Evolutionary conservation across 2,888 invertebrate species (phyloP).

Genomic region (Steinernema scapterisci): DNA sequence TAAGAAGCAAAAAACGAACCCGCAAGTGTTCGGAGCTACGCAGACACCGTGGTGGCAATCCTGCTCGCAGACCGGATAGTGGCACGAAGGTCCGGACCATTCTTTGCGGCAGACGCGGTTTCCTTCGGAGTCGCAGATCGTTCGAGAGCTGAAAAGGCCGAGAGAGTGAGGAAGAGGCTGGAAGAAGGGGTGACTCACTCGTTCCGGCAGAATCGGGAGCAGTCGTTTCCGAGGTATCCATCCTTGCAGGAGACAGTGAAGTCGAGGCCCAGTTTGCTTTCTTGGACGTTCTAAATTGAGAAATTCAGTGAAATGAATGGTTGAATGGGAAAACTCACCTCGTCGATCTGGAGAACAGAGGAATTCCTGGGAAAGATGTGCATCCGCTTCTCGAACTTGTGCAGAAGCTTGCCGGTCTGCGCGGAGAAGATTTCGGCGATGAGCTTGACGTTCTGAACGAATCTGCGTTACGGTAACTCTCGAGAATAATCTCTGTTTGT

Average conservation of each 20-base stretch:
- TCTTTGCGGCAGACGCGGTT: conserved; percentile 7
- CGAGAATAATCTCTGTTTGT: not conserved
- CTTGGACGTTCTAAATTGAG: not conserved
- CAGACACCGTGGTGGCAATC: conserved; percentile 27
- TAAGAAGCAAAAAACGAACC: conserved; percentile 27
- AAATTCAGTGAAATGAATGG: not conserved
- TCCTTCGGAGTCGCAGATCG: conserved; percentile 2
- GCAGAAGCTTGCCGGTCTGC: not conserved
- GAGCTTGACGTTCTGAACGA: not conserved
- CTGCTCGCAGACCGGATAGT: not conserved
- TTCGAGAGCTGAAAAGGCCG: not conserved
- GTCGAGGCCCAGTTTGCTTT: not conserved
- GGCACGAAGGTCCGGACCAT: not conserved
- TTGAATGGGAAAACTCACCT: not conserved
- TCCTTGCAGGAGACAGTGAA: not conserved
- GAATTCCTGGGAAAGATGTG: not conserved
- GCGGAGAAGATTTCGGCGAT: not conserved
- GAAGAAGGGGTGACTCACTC: not conserved
- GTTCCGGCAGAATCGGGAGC: not conserved
- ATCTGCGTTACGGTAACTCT: conserved; percentile 7
- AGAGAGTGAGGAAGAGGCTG: not conserved
- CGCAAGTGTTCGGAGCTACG: conserved; percentile 7
- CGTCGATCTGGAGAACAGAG: not conserved
- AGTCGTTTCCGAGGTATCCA: not conserved
- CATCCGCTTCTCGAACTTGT: not conserved